phyloP scores from a whole-genome alignment of 2,888 invertebrate species.

The Hanleya hanleyi region DNA sequence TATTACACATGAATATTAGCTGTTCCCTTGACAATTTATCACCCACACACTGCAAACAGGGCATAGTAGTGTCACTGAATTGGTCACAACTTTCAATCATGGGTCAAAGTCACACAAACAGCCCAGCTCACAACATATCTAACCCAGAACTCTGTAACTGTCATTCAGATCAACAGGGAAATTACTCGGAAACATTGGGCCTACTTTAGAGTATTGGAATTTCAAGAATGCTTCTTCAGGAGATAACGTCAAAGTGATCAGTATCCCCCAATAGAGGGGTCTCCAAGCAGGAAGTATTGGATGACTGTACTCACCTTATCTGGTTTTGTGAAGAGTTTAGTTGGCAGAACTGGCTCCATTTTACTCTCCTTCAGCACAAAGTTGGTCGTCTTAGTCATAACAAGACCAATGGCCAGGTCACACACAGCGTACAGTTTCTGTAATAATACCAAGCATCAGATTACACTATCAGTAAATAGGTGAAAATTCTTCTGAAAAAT shows the following conservation, averaged over 20 bases:
- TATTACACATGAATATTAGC: too few species aligned
- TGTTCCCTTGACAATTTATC: too few species aligned
- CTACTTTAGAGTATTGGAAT: neutral
- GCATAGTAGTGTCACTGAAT: too few species aligned
- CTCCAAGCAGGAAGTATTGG: neutral
- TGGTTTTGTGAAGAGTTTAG: conserved; percentile 76
- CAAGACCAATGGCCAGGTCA: conserved; percentile 93
- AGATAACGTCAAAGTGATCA: too few species aligned
- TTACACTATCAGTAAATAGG: too few species aligned
- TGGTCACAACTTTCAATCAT: too few species aligned
- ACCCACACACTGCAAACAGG: too few species aligned
- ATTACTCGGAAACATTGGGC: neutral
- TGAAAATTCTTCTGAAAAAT: too few species aligned
- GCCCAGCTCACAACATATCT: too few species aligned
- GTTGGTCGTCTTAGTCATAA: conserved; percentile 88
- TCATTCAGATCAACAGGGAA: neutral
- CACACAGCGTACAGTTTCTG: conserved; percentile 98
- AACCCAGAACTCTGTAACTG: too few species aligned
- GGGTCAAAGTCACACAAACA: too few species aligned
- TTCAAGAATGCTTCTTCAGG: neutral
- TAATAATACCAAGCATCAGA: too few species aligned
- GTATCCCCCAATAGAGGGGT: neutral
- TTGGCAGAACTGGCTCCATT: conserved; percentile 74
- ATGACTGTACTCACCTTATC: conserved; percentile 57
- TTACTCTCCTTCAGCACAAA: conserved; percentile 94